Conservation (phyloP, 2,797 vertebrate species). For the Sarcoramphus papa region DNA sequence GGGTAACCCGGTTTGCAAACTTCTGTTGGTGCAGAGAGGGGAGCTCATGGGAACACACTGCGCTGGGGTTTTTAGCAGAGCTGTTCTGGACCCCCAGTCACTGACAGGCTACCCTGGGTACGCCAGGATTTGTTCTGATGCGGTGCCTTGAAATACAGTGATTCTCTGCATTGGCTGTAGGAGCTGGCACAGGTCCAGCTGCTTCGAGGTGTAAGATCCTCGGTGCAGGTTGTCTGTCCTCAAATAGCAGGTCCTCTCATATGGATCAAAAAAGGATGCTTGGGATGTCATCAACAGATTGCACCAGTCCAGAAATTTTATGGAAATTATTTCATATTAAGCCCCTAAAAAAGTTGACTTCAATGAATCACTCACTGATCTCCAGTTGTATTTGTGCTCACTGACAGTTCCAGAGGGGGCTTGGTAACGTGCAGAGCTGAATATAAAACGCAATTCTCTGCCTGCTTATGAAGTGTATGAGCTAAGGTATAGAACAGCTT, state of each 20-base stretch:
- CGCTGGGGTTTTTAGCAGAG: not conserved
- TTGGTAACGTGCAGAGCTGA: not conserved
- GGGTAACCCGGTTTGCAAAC: not conserved
- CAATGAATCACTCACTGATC: accelerated
- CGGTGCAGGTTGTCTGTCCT: not conserved
- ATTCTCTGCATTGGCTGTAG: not conserved
- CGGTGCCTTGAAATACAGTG: not conserved
- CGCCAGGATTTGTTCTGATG: not conserved
- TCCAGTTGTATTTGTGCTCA: not conserved
- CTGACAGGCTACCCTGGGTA: not conserved
- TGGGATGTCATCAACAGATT: not conserved
- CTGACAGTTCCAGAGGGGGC: not conserved
- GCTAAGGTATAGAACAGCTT: not conserved
- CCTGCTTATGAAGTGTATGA: not conserved
- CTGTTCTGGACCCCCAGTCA: not conserved
- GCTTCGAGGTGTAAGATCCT: not conserved
- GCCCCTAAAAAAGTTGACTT: not conserved
- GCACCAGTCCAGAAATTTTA: not conserved
- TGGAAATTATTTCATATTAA: not conserved
- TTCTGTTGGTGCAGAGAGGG: not conserved
- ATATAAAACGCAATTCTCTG: not conserved
- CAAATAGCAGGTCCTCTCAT: not conserved
- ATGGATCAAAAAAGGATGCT: not conserved
- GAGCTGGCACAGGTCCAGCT: not conserved
- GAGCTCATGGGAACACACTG: not conserved